phyloP scores from a whole-genome alignment of 2,113 vertebrate genomes.

The Drymodes brunneopygia region DNA sequence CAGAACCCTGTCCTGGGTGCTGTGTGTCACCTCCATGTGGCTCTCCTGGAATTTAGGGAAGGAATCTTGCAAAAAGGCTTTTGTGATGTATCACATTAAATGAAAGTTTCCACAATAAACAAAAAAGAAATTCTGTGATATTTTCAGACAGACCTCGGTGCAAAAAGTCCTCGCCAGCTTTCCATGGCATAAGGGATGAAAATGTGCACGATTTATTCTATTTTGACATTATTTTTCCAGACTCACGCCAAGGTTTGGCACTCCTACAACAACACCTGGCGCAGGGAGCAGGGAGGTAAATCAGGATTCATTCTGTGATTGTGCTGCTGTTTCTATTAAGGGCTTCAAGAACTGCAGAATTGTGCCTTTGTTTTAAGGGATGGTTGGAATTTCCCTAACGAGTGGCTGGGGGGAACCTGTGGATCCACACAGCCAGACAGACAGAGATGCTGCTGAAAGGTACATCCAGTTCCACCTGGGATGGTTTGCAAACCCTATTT shows the following conservation, averaged over 20 bases:
- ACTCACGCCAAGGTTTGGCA: slow-evolving; percentile 91
- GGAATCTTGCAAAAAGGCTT: neutral
- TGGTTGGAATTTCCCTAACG: slow-evolving; percentile 88
- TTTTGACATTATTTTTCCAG: slow-evolving; percentile 53
- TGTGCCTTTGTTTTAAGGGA: slow-evolving; percentile 68
- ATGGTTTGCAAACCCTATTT: slow-evolving; percentile 94
- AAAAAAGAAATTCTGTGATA: neutral
- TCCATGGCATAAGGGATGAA: neutral
- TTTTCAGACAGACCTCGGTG: neutral
- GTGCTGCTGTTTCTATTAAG: neutral
- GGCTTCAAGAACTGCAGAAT: neutral
- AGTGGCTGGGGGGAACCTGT: slow-evolving; percentile 90
- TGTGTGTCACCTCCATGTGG: neutral
- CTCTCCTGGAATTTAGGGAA: neutral
- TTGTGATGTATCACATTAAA: neutral
- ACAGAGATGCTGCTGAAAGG: slow-evolving; percentile 87
- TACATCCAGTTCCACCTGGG: slow-evolving; percentile 91
- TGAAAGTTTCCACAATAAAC: neutral
- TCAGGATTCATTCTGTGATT: neutral
- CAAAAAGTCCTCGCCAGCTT: neutral
- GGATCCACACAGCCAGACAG: slow-evolving; percentile 81
- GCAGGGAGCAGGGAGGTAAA: slow-evolving; percentile 85
- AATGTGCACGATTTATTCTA: neutral
- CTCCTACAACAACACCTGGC: slow-evolving; percentile 83
- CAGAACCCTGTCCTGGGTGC: neutral